Percentiles rank a stretch among this genome's conserved stretches.
These are phyloP conservation scores for Sparidentex hasta DNA, from an alignment of 2,797 vertebrate species.

Conservation along the genomic window DNA sequence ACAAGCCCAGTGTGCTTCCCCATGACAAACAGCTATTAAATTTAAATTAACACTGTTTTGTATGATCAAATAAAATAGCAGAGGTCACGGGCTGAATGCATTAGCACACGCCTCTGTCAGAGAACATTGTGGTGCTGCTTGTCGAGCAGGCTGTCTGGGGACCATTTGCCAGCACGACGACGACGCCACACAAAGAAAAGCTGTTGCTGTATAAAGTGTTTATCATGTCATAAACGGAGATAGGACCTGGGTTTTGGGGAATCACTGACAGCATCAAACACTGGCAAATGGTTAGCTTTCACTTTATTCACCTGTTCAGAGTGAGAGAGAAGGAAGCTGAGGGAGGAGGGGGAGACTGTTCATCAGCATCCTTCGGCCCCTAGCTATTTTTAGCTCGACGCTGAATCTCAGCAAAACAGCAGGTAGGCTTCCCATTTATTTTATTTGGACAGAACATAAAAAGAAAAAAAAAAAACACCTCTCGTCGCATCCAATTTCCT, in stretches of 20 bases:
- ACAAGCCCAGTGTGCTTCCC: slow-evolving; percentile 61
- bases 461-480: slow-evolving; percentile 48
- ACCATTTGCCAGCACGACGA: slow-evolving; percentile 42
- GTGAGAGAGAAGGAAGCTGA: slow-evolving; percentile 33
- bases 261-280: slow-evolving; percentile 21
- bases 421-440: slow-evolving; percentile 66
- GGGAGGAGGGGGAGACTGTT: slow-evolving; percentile 46
- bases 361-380: slow-evolving; percentile 64
- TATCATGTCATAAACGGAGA: slow-evolving; percentile 32
- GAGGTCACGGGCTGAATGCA: slow-evolving; percentile 77
- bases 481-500: slow-evolving; percentile 56
- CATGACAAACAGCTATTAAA: slow-evolving; percentile 78
- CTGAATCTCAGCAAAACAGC: slow-evolving; percentile 69
- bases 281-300: slow-evolving; percentile 19
- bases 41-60: slow-evolving; percentile 79
- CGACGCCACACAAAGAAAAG: slow-evolving; percentile 19
- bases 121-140: slow-evolving; percentile 63
- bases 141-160: slow-evolving; percentile 51
- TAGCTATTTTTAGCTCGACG: slow-evolving; percentile 80
- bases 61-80: slow-evolving; percentile 74
- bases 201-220: slow-evolving; percentile 38
- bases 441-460: slow-evolving; percentile 62
- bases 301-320: slow-evolving; percentile 16
- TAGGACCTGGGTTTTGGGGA: slow-evolving; percentile 10
- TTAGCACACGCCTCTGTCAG: slow-evolving; percentile 65